Evolutionary conservation across 1,140 invertebrate species (phyloP), one percentile per base, ranked within the genome.

Genomic region (Ladona fulva): DNA sequence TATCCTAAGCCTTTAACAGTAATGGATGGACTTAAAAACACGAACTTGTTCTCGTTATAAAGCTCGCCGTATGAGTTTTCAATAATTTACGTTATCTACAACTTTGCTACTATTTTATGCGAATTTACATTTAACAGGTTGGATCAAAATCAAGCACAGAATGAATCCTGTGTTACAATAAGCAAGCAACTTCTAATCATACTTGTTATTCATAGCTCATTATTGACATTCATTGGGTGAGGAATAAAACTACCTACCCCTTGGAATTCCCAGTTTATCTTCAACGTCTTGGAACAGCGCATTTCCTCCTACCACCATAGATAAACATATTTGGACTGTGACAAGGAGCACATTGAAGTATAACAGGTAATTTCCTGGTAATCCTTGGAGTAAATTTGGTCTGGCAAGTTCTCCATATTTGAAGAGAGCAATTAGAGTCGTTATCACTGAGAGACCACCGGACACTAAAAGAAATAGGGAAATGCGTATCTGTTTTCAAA

Each of bases 231-330:
- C 44, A 52, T 10, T 11, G 10, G 44, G 44, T 52, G 44, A 52
- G 10, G 19, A 52, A 29, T 25, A 19, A 19, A 78, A 22, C 12
- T 42, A 79, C 83, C 83, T 82, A 91, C 90, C 85, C 85, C 87
- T 87, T 0, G 88, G 85, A 80, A 92, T 84, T 19, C 83, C 84
- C 29, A 91, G 84, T 79, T 85, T 87, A 80, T 91, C 89, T 80
- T 92, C 91, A 22, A 92, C 83, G 81, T 94, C 89, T 81, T 93
- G 90, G 83, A 94, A 94, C 6, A 94, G 86, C 0, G 92, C 91
- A 0, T 90, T 91, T 80, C 90, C 91, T 24, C 92, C 90, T 10
- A 94, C 89, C 0, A 90, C 92, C 78, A 90, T 92, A 1, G 92
- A 93, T 25, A 94, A 85, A 81, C 91, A 92, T 0, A 94, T 85